These are phyloP conservation scores for Vulpes lagopus DNA, from an alignment of 2,113 vertebrate species.

Conservation along the genomic window DNA sequence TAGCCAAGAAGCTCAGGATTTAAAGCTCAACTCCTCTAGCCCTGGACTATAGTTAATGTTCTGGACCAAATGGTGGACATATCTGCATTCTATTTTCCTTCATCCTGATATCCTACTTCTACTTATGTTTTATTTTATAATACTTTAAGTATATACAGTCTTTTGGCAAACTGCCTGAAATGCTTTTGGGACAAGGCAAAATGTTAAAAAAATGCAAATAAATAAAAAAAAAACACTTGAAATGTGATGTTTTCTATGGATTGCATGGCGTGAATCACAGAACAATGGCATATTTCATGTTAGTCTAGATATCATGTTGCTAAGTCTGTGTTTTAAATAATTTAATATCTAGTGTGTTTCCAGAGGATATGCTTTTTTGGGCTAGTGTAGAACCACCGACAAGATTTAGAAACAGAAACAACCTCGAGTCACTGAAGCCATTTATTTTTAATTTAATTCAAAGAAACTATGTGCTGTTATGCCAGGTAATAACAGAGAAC, in stretches of 20 bases:
- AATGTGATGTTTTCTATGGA: conserved; percentile 41
- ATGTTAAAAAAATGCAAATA: conserved; percentile 34
- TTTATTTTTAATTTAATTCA: conserved; percentile 8
- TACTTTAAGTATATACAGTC: not conserved
- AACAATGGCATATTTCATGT: not conserved
- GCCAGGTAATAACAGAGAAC: not conserved
- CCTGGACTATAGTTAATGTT: not conserved
- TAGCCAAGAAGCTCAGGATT: not conserved
- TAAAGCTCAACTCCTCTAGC: not conserved
- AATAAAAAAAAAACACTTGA: conserved; percentile 44
- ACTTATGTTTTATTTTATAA: not conserved
- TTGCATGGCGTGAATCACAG: conserved; percentile 2
- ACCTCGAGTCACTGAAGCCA: not conserved
- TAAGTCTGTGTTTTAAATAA: not conserved
- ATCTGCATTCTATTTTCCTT: conserved; percentile 16
- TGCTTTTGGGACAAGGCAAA: conserved; percentile 51
- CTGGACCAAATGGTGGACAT: not conserved
- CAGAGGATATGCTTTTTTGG: conserved; percentile 5
- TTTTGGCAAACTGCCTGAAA: conserved; percentile 52
- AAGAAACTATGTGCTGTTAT: not conserved
- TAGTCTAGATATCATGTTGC: not conserved
- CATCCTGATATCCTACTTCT: not conserved
- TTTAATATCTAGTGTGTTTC: not conserved
- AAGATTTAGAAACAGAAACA: not conserved
- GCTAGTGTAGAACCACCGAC: not conserved